Conservation (phyloP, 2,113 vertebrate species). For the Toxotes chatareus region DNA sequence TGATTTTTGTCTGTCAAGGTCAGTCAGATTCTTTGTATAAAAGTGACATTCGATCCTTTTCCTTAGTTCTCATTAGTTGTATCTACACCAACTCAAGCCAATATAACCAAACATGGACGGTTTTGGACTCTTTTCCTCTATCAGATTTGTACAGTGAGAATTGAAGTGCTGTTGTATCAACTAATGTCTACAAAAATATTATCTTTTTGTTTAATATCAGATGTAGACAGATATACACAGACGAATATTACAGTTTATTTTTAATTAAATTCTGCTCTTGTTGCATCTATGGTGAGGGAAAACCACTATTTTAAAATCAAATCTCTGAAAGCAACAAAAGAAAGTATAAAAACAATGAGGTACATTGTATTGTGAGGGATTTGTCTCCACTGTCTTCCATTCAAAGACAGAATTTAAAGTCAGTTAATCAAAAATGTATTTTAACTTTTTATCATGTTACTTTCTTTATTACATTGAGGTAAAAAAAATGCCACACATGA, state of each 20-base stretch:
- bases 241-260: no score
- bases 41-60: background rate
- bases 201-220: no score
- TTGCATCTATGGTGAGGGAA: background rate
- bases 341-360: no score
- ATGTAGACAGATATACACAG: no score
- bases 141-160: background rate
- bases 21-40: slow-evolving; percentile 16
- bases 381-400: background rate
- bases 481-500: background rate
- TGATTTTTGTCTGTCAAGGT: slow-evolving; percentile 78
- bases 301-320: background rate
- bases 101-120: background rate
- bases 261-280: background rate
- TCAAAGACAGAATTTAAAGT: background rate
- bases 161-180: background rate
- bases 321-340: background rate
- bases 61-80: background rate
- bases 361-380: background rate
- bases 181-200: no score
- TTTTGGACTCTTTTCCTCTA: background rate
- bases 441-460: background rate
- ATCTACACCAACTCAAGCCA: background rate
- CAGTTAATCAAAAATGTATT: background rate
- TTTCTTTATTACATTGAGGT: no score